Conservation (phyloP, 2,888 invertebrate genomes). For the Cyclophora punctaria region DNA sequence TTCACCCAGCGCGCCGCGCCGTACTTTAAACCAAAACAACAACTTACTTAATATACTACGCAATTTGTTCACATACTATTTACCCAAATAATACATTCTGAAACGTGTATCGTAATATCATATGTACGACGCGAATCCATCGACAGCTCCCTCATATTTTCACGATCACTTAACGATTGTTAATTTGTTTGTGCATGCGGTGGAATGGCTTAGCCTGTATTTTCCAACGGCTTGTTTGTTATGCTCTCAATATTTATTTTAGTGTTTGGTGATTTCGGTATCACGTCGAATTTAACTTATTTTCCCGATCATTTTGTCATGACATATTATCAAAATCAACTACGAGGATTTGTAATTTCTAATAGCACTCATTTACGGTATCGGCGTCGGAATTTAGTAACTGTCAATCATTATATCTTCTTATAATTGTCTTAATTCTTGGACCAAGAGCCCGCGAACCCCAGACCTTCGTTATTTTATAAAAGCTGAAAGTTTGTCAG, state of each 20-base stretch:
- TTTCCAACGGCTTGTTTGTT: background rate
- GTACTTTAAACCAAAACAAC: constrained; percentile 40
- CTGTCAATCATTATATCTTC: background rate
- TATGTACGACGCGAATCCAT: background rate
- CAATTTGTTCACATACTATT: background rate
- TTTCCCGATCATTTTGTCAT: background rate
- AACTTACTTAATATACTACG: constrained; percentile 12
- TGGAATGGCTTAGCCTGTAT: constrained; percentile 15
- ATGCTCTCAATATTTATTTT: no score
- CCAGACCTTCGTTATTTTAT: no score
- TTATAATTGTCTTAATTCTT: background rate
- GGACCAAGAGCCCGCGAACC: no score
- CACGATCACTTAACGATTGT: constrained; percentile 25
- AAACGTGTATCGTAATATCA: background rate
- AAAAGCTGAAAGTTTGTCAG: no score
- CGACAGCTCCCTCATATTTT: constrained; percentile 18
- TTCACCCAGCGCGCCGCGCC: constrained; percentile 41
- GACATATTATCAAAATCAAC: background rate
- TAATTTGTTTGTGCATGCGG: constrained; percentile 40
- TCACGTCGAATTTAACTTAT: background rate
- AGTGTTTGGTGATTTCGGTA: background rate
- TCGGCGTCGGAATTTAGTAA: background rate
- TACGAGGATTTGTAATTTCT: background rate
- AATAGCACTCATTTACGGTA: background rate
- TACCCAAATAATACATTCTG: background rate